These are phyloP conservation scores for Delphinapterus leucas DNA, from an alignment of 2,113 vertebrate species.

Conservation along the genomic window DNA sequence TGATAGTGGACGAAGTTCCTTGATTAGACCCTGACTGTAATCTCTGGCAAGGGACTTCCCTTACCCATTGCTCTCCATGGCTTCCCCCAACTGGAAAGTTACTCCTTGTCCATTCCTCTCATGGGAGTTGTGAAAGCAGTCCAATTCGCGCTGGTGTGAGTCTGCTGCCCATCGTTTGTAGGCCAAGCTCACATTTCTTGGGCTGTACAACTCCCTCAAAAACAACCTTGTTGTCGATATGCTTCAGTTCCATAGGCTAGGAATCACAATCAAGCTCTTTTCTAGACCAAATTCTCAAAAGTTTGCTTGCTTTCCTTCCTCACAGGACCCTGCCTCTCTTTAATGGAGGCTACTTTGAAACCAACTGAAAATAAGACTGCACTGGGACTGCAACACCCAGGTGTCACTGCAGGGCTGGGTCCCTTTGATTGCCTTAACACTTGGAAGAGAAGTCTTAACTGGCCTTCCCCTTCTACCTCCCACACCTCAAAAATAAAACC, in stretches of 20 bases:
- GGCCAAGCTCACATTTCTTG: not conserved
- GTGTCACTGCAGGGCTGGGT: too few species aligned
- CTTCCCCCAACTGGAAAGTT: not conserved
- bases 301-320: not conserved
- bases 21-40: not conserved
- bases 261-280: not conserved
- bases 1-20: not conserved
- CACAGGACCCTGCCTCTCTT: not conserved
- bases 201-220: not conserved
- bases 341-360: not conserved
- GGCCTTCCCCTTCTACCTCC: not conserved
- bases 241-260: not conserved
- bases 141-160: not conserved
- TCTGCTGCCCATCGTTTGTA: not conserved
- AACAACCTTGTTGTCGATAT: not conserved
- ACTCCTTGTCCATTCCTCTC: not conserved
- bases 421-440: not conserved
- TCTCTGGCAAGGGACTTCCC: not conserved
- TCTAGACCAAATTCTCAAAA: not conserved
- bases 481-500: not conserved
- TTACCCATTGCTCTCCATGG: not conserved
- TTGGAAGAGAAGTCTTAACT: not conserved
- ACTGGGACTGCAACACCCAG: not conserved
- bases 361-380: not conserved
- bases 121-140: not conserved